Evolutionary conservation across 2,888 invertebrate genomes (phyloP).

Genomic region (Hirtodrosophila duncani): DNA sequence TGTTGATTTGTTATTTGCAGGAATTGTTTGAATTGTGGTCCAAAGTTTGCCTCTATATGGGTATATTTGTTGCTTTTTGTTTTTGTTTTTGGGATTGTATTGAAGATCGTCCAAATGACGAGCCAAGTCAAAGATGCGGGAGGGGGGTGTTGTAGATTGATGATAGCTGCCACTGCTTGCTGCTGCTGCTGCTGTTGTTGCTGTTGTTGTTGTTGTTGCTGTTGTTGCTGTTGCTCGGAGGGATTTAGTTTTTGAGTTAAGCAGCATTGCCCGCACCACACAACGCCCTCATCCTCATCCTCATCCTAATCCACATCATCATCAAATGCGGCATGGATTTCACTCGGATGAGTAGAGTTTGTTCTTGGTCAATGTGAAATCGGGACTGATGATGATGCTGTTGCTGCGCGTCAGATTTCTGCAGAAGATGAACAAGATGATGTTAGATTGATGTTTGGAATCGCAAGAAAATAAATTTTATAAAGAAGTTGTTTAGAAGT

Average conservation of each 20-base stretch:
- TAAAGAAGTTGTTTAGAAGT: not conserved
- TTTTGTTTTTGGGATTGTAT: conserved; percentile 13
- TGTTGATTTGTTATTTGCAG: conserved; percentile 60
- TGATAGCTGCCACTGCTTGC: conserved; percentile 11
- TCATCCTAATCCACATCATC: conserved; percentile 33
- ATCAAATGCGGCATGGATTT: conserved; percentile 12
- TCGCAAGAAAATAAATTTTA: not conserved
- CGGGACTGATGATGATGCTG: conserved; percentile 92
- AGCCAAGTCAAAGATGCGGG: too few relatives aligned
- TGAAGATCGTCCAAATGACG: conserved; percentile 16
- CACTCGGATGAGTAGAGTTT: conserved; percentile 87
- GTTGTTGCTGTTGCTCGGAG: conserved; percentile 58
- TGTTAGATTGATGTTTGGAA: not conserved
- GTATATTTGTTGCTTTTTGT: conserved; percentile 24
- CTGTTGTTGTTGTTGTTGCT: conserved; percentile 28
- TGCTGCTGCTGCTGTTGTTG: conserved; percentile 28
- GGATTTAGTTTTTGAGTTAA: conserved; percentile 62
- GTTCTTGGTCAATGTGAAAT: conserved; percentile 93
- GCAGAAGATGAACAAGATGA: conserved; percentile 48
- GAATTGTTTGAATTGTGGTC: conserved; percentile 55
- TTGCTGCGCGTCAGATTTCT: conserved; percentile 92
- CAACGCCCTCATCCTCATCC: conserved; percentile 29
- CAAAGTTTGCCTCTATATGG: conserved; percentile 72
- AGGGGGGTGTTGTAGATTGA: conserved; percentile 5
- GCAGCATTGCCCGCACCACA: conserved; percentile 36